Base-by-base conservation (phyloP, 2,888 invertebrate species). In the Epistrophe eligans region DNA sequence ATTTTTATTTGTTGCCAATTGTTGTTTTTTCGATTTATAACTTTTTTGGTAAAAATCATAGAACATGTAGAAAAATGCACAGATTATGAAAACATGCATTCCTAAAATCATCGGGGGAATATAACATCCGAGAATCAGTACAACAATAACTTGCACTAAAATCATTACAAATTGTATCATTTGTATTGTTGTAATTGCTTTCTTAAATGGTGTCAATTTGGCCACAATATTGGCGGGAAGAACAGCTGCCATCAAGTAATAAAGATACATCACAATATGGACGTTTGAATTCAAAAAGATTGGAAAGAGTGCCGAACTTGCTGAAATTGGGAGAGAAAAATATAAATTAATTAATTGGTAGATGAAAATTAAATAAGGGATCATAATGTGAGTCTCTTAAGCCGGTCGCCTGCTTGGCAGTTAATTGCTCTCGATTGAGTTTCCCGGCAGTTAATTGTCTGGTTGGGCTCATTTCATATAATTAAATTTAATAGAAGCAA, bases 191-290 rank as follows among this genome's bases (percentile, higher is more conserved):
- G 95, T 95, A 35, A 95, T 92, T 92, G 94, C 94, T 90, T 94
- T 94, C 91, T 97, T 97, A 91, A 95, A 94, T 79, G 94, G 94
- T 73, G 91, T 91, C 55, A 96, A 92, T 84, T 91, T 92, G 19
- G 93, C 93, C 90, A 95, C 94, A 88, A 95, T 91, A 50, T 91
- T 90, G 7, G 95, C 94, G 88, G 95, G 90, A 38, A 90, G 95
- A 77, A 95, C 94, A 77, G 95, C 95, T 0, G 96, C 93, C 1
- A 96, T 90, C 15, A 96, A 93, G 91, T 97, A 97, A 92, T 97
- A 97, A 7, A 94, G 93, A 91, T 97, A 97, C 96, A 97, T 97
- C 19, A 96, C 91, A 10, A 96, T 94, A 90, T 97, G 97, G 2
- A 97, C 94, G 1, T 94, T 92, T 58, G 94, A 95, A 91, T 97